Conservation (phyloP, 1,140 invertebrate genomes). For the Drosophila jambulina region DNA sequence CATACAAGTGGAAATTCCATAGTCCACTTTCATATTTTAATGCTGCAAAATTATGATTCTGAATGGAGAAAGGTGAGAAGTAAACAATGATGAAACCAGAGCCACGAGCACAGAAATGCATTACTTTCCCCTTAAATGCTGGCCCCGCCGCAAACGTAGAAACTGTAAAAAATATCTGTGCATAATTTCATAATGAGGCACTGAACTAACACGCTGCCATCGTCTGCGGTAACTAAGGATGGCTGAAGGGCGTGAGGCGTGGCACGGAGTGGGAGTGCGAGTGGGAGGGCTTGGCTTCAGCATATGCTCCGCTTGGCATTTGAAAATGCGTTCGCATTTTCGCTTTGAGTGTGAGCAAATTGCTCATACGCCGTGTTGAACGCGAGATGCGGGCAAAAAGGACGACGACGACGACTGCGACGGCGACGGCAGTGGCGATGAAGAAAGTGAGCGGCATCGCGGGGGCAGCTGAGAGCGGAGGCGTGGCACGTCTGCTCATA, state of each 20-base stretch:
- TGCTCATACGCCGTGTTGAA: constrained; percentile 69
- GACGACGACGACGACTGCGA: background rate
- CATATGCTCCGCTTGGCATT: constrained; percentile 65
- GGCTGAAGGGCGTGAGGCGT: background rate
- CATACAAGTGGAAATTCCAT: background rate
- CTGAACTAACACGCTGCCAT: constrained; percentile 54
- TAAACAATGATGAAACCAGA: constrained; percentile 8
- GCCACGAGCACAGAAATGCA: constrained; percentile 4
- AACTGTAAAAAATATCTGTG: constrained; percentile 58
- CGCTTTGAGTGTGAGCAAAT: constrained; percentile 64
- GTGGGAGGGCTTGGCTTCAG: constrained; percentile 12
- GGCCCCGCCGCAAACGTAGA: background rate
- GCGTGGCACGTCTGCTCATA: constrained; percentile 48
- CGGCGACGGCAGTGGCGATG: background rate
- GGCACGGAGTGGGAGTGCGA: background rate
- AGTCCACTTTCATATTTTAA: background rate
- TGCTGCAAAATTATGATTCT: background rate
- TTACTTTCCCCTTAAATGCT: constrained; percentile 8
- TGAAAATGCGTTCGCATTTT: constrained; percentile 66
- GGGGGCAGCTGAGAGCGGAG: constrained; percentile 4
- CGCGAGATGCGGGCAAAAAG: constrained; percentile 45
- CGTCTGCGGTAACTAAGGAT: constrained; percentile 8
- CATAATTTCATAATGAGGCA: constrained; percentile 75
- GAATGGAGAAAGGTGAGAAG: constrained; percentile 7
- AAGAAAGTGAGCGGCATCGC: background rate